A percentile compares a stretch with the other conserved stretches of the same genome.
These are phyloP conservation scores for Trichacis sp. DNA, from an alignment of 2,888 invertebrate species.

Conservation along the genomic window DNA sequence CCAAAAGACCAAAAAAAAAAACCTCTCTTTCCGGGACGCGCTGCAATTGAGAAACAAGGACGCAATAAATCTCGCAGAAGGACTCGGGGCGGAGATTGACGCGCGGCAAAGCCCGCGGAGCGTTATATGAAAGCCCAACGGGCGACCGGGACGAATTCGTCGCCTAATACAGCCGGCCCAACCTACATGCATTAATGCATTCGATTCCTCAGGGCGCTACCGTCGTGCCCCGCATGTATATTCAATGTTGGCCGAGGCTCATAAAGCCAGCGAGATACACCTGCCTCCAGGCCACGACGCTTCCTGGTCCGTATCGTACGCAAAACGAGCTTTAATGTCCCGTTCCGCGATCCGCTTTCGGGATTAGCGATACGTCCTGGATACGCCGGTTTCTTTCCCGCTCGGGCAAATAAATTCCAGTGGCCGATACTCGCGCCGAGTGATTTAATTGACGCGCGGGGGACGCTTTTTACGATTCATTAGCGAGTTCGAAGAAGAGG, in stretches of 20 bases:
- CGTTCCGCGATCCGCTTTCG: background rate
- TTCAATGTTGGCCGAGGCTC: slow-evolving; percentile 21
- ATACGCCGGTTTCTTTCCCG: background rate
- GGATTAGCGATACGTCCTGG: no score
- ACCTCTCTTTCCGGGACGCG: no score
- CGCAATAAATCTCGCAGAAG: background rate
- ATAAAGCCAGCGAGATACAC: slow-evolving; percentile 14
- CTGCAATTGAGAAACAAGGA: no score
- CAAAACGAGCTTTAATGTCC: background rate
- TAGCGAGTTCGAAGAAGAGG: background rate
- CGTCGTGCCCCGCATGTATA: slow-evolving; percentile 27
- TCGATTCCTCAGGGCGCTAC: slow-evolving; percentile 41
- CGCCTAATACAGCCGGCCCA: slow-evolving; percentile 16
- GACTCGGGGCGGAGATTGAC: background rate
- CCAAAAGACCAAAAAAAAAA: no score
- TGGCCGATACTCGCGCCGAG: no score
- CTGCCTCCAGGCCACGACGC: background rate
- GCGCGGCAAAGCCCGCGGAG: background rate
- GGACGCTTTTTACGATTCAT: no score
- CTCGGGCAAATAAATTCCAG: no score
- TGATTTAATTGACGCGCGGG: no score
- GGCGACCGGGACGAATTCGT: background rate
- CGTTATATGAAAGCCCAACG: background rate
- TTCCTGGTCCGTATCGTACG: background rate
- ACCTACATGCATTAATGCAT: slow-evolving; percentile 42